These are phyloP conservation scores for Lagopus muta DNA, from an alignment of 2,113 vertebrate genomes.

Conservation along the genomic window DNA sequence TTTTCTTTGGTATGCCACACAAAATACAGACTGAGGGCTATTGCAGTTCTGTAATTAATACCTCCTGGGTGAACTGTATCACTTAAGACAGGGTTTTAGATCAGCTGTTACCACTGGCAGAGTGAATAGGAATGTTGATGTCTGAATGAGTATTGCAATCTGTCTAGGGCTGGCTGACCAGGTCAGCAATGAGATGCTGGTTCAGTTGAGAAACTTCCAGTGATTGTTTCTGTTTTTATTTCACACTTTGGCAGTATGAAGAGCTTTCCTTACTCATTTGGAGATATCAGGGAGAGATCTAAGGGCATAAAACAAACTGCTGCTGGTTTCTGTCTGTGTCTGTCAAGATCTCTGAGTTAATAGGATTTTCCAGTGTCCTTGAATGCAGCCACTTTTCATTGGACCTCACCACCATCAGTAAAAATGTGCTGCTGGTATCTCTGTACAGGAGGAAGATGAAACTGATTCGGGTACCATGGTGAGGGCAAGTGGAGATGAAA, in stretches of 20 bases:
- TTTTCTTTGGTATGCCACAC: not conserved
- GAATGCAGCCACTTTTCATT: not conserved
- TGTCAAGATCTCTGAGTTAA: not conserved
- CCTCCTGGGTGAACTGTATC: not conserved
- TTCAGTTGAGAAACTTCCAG: not conserved
- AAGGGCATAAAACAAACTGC: not conserved
- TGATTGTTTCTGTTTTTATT: not conserved
- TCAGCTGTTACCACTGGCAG: not conserved
- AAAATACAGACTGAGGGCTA: not conserved
- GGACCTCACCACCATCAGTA: not conserved
- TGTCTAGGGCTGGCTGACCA: not conserved
- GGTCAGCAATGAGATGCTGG: not conserved
- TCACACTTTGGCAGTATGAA: not conserved
- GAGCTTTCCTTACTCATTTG: not conserved
- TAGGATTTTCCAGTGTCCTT: not conserved
- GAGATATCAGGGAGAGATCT: constrained; percentile 2
- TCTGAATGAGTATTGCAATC: not conserved
- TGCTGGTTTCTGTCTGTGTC: not conserved
- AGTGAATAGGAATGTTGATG: not conserved
- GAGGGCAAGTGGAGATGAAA: constrained; percentile 80
- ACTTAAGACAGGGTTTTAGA: not conserved
- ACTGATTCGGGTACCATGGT: constrained; percentile 93
- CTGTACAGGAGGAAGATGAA: constrained; percentile 90
- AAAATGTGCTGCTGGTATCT: not conserved
- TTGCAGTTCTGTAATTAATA: not conserved